A percentile compares a stretch with the other conserved stretches of the same genome.
Conservation (phyloP, 1,140 invertebrate genomes). For the Euura lappo region DNA sequence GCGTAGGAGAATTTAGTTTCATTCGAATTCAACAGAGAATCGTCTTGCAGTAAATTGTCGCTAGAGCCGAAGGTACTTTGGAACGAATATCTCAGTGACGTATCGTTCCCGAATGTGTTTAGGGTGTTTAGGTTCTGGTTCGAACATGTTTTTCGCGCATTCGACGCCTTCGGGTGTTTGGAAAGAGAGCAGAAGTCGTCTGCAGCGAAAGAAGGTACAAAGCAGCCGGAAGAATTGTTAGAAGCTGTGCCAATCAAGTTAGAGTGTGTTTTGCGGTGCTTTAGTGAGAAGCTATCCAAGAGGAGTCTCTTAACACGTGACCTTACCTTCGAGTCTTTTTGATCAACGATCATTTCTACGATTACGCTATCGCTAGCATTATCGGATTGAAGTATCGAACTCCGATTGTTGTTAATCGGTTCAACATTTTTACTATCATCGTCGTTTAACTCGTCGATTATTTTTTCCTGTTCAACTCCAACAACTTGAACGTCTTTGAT, state of each 20-base stretch:
- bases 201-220: conserved; percentile 1
- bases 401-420: conserved; percentile 16
- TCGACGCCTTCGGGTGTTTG: background rate
- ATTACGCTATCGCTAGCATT: conserved; percentile 30
- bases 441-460: background rate
- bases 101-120: background rate
- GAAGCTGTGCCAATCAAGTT: background rate
- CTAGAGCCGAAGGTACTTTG: background rate
- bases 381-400: conserved; percentile 10
- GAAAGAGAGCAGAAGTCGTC: conserved; percentile 2
- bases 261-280: conserved; percentile 9
- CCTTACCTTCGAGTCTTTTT: conserved; percentile 56
- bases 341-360: conserved; percentile 33
- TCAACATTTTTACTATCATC: conserved; percentile 8
- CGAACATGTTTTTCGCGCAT: no score
- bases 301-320: conserved; percentile 50
- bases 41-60: conserved; percentile 19
- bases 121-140: background rate
- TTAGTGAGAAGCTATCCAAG: conserved; percentile 44
- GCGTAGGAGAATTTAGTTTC: background rate
- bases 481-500: conserved; percentile 17
- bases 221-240: conserved; percentile 7
- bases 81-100: background rate
- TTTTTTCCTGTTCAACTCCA: conserved; percentile 6
- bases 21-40: conserved; percentile 37